These are phyloP conservation scores for Cydia pomonella DNA, from an alignment of 1,140 invertebrate species.

Conservation along the genomic window DNA sequence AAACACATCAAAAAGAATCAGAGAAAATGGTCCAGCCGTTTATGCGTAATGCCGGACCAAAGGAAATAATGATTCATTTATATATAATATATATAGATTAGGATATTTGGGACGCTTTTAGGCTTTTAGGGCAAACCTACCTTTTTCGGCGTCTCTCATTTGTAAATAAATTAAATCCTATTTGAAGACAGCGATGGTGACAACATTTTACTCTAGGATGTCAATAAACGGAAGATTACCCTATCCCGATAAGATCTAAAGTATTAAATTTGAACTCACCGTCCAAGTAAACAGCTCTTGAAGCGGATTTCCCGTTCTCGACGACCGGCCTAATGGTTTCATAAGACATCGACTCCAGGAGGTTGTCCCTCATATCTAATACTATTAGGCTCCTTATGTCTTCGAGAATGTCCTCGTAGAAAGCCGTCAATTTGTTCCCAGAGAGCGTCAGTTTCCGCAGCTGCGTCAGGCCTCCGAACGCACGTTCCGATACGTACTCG, in stretches of 20 bases:
- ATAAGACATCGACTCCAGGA: conserved; percentile 86
- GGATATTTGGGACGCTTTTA: neutral
- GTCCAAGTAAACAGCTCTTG: conserved; percentile 86
- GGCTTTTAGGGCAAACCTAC: neutral
- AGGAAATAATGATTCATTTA: too few species aligned
- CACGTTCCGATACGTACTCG: conserved; percentile 84
- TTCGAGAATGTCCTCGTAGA: conserved; percentile 85
- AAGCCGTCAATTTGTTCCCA: conserved; percentile 85
- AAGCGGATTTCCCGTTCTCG: conserved; percentile 76
- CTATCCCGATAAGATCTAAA: neutral
- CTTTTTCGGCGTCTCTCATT: too few species aligned
- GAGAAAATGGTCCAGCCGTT: too few species aligned
- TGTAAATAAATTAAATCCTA: neutral
- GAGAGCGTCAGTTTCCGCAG: conserved; percentile 85
- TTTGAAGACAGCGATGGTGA: neutral
- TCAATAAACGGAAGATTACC: neutral
- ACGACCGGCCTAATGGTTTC: conserved; percentile 87
- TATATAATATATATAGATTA: too few species aligned
- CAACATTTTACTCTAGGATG: too few species aligned
- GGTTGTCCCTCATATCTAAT: conserved; percentile 87
- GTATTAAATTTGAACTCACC: conserved; percentile 81
- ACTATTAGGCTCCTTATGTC: conserved; percentile 84
- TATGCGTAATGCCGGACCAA: too few species aligned
- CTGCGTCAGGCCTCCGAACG: conserved; percentile 86
- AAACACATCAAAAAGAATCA: too few species aligned